Conservation (phyloP, 1,140 invertebrate species). For the Penaeus indicus region DNA sequence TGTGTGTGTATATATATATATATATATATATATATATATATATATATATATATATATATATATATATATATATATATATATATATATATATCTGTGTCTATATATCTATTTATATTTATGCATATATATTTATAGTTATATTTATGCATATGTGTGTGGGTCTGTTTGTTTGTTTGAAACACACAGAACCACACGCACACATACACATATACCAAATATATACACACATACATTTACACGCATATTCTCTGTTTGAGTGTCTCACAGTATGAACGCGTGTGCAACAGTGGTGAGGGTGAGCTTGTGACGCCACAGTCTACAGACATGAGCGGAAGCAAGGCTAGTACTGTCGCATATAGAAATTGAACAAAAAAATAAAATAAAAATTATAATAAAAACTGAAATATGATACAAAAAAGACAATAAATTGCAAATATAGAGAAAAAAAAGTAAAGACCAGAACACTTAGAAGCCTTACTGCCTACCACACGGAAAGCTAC, state of each 20-base stretch:
- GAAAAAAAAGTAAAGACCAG: slow-evolving; percentile 21
- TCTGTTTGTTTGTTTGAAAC: neutral
- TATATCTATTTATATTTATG: too few species aligned
- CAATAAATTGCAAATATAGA: slow-evolving; percentile 14
- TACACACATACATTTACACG: too few species aligned
- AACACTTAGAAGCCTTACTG: neutral
- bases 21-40: neutral
- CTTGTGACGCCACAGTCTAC: too few species aligned
- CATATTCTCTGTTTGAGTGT: too few species aligned
- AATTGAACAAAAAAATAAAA: neutral
- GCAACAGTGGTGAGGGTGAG: too few species aligned
- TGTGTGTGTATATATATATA: neutral
- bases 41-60: slow-evolving; percentile 14
- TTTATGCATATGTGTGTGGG: neutral
- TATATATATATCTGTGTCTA: too few species aligned
- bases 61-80: too few species aligned
- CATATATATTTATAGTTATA: neutral
- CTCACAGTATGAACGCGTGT: too few species aligned
- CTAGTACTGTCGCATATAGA: too few species aligned
- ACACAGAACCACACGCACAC: neutral
- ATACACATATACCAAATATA: neutral
- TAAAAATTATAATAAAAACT: neutral
- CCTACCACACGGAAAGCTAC: slow-evolving; percentile 54
- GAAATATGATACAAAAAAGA: neutral
- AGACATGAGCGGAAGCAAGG: too few species aligned